Evolutionary conservation across 2,888 invertebrate genomes (phyloP).

Genomic region (Orthosia cruda): DNA sequence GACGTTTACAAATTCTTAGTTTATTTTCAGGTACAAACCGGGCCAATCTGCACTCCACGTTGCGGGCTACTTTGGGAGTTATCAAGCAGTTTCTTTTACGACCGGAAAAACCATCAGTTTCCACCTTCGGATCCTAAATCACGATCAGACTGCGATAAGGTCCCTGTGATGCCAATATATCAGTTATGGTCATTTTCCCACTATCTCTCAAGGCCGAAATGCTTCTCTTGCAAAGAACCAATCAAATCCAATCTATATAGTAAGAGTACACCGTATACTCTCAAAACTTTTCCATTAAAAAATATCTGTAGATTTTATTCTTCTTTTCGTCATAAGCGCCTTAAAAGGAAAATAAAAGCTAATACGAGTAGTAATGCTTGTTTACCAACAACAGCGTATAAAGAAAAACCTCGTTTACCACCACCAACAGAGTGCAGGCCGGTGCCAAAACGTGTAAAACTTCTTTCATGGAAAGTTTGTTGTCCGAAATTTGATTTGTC

Average conservation of each 20-base stretch:
- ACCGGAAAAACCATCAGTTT: constrained; percentile 11
- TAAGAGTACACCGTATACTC: background rate
- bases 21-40: constrained; percentile 35
- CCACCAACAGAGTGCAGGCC: background rate
- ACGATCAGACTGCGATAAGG: background rate
- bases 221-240: background rate
- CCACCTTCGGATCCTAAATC: background rate
- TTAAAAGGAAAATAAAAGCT: background rate
- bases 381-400: background rate
- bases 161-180: background rate
- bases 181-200: background rate
- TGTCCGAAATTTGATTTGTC: background rate
- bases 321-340: background rate
- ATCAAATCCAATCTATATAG: background rate
- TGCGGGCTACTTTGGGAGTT: background rate
- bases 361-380: background rate
- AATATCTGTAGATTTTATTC: background rate
- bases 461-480: too few relatives aligned
- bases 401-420: background rate
- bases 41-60: background rate
- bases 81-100: background rate
- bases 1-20: constrained; percentile 5
- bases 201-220: background rate
- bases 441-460: background rate
- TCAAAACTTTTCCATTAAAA: constrained; percentile 1